Base-by-base conservation (phyloP, 2,888 invertebrate genomes). In the Metalampra italica region DNA sequence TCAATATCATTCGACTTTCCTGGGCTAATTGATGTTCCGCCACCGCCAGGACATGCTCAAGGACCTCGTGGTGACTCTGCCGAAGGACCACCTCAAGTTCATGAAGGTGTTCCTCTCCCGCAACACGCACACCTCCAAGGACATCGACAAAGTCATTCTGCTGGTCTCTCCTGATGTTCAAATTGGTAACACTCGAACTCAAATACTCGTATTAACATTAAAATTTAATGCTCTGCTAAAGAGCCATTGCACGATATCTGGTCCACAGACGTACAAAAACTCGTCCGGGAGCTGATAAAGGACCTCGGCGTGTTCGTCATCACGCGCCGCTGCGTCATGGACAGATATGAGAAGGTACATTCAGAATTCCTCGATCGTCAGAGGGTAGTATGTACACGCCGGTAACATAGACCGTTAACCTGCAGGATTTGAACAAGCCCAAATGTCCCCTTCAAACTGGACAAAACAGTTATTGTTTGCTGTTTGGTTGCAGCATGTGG, bases 11-110 rank as follows among this genome's bases (percentile, higher is more conserved):
- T n/a, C n/a, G n/a, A n/a, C n/a, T n/a, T n/a, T n/a, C n/a, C n/a
- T n/a, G n/a, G n/a, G n/a, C n/a, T n/a, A n/a, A n/a, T n/a, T n/a
- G n/a, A n/a, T n/a, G n/a, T 22, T 22, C 22, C 22, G 22, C 22
- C 22, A 22, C 5, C 22, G 22, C 3, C 51, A 92, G 92, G 93
- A 93, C 64, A 81, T 93, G 64, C 75, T 91, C 2, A 82, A 87
- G 44, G 91, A 93, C 63, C 67, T 94, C 12, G 73, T 92, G 0
- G 75, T 93, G 2, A 82, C 90, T 53, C 79, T 91, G 55, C 93
- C 94, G 0, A 84, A 78, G 14, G 93, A 94, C 64, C 93, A 93
- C 61, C 68, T 93, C 22, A 82, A 90, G 46, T 93, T 92, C 57
- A 82, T 93, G 69, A 93, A 92, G 62, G 81, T 92, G 53, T 90